Evolutionary conservation across 53 echinoderm and acorn worm species (phyloP).

Genomic region (Temnopleurus reevesii): DNA sequence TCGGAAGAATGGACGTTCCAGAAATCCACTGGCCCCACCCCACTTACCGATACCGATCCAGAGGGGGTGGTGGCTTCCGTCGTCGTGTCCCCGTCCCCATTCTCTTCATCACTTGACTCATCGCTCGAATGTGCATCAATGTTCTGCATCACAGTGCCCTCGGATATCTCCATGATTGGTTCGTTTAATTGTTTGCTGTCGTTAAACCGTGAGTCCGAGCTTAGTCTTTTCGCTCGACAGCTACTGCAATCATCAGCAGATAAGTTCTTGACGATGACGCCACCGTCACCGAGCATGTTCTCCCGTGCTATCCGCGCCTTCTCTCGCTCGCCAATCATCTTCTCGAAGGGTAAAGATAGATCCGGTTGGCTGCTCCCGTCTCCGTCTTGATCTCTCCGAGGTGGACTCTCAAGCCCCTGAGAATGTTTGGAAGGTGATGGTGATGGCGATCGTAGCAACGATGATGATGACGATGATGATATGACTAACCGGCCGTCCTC

Average conservation of each 20-base stretch:
- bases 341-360: slow-evolving; percentile 37
- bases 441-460: slow-evolving; percentile 34
- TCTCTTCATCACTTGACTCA: slow-evolving; percentile 32
- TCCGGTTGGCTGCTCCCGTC: slow-evolving; percentile 57
- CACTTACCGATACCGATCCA: slow-evolving; percentile 60
- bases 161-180: neutral
- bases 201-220: slow-evolving; percentile 2
- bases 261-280: slow-evolving; percentile 31
- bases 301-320: neutral
- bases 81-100: neutral
- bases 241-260: slow-evolving; percentile 16
- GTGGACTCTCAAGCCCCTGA: slow-evolving; percentile 51
- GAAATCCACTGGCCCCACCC: slow-evolving; percentile 50
- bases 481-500: slow-evolving; percentile 16
- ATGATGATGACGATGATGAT: slow-evolving; percentile 45
- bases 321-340: neutral
- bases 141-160: slow-evolving; percentile 19
- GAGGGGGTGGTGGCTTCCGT: slow-evolving; percentile 32
- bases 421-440: slow-evolving; percentile 41
- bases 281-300: neutral
- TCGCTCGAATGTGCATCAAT: slow-evolving; percentile 7
- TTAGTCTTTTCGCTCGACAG: neutral
- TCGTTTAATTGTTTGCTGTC: slow-evolving; percentile 13
- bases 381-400: slow-evolving; percentile 10
- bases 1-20: slow-evolving; percentile 51